Evolutionary conservation across 2,888 invertebrate species (phyloP).

Genomic region (Agrotis clavis): DNA sequence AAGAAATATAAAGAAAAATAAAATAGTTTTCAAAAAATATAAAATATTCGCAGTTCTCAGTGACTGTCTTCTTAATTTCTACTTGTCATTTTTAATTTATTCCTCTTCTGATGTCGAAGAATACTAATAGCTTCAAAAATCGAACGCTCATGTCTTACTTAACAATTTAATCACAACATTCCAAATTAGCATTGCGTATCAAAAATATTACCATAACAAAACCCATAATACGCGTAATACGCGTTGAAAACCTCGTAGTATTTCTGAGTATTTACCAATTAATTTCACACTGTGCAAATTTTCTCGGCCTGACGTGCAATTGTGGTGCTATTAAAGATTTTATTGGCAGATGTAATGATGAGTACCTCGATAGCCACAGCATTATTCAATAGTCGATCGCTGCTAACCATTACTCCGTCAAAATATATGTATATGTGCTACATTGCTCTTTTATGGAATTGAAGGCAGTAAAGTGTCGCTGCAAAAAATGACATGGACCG

Average conservation of each 20-base stretch:
- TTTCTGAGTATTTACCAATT: constrained; percentile 18
- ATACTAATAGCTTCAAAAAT: background rate
- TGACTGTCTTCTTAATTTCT: background rate
- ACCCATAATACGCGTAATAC: constrained; percentile 9
- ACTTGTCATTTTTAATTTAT: background rate
- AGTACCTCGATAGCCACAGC: constrained; percentile 52
- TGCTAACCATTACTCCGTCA: constrained; percentile 30
- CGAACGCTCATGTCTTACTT: background rate
- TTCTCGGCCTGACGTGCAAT: constrained; percentile 42
- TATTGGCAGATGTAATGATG: constrained; percentile 63
- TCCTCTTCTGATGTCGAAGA: background rate
- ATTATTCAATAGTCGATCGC: constrained; percentile 52
- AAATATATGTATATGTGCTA: constrained; percentile 43
- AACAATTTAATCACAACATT: constrained; percentile 23
- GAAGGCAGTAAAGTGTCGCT: constrained; percentile 2
- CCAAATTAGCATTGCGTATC: constrained; percentile 11
- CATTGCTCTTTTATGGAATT: constrained; percentile 44
- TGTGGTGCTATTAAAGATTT: constrained; percentile 63
- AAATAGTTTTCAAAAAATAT: too few species aligned
- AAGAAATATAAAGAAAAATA: too few species aligned
- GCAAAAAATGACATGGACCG: constrained; percentile 47
- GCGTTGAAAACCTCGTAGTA: constrained; percentile 13
- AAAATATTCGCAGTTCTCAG: too few species aligned
- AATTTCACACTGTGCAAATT: constrained; percentile 21
- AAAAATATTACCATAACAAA: constrained; percentile 22